Evolutionary conservation across 2,888 invertebrate genomes (phyloP), one percentile per base, ranked within the genome.

Genomic region (Portevinia maculata): DNA sequence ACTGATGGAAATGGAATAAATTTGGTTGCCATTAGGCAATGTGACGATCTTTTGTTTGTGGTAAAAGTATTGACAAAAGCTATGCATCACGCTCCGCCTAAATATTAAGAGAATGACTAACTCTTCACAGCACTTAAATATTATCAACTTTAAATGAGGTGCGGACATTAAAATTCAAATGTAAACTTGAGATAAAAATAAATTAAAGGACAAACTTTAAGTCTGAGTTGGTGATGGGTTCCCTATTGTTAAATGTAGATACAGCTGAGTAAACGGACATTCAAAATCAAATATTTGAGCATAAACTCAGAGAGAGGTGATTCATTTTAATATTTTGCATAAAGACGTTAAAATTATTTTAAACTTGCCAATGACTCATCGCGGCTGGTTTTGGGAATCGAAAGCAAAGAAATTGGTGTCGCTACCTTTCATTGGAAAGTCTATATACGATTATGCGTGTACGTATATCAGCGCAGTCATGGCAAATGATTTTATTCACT

Each of bases 281-380:
- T 74, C 55, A 53, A 75, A 75, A 34, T 57, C 46, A 75, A 75
- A 75, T 75, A 70, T 70, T 69, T 34, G 41, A 69, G 28, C 52
- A 67, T 53, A 21, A 44, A 64, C 24, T 41, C 24, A 60, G 30
- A 24, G 11, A 28, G 17, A 34, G 17, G 44, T 81, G 79, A 81
- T 52, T 81, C 79, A 81, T 52, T 52, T 69, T 19, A 53, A 57
- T 15, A 53, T 60, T 60, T 57, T 60, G 65, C 74, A 74, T 62
- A 53, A 57, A 74, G 34, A 67, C 59, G 32, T n/a, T 17, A 28
- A 41, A 50, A 53, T 32, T 52, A 21, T 37, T 60, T 19, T 24
- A 48, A 79, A 67, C 46, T 60, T 17, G 41, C 11, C 15, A 13
- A 46, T 81, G 79, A 81, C 30, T 81, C 75, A 81, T 64, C 37